phyloP scores from a whole-genome alignment of 2,888 invertebrate genomes.

The Meiosimyza decipiens region DNA sequence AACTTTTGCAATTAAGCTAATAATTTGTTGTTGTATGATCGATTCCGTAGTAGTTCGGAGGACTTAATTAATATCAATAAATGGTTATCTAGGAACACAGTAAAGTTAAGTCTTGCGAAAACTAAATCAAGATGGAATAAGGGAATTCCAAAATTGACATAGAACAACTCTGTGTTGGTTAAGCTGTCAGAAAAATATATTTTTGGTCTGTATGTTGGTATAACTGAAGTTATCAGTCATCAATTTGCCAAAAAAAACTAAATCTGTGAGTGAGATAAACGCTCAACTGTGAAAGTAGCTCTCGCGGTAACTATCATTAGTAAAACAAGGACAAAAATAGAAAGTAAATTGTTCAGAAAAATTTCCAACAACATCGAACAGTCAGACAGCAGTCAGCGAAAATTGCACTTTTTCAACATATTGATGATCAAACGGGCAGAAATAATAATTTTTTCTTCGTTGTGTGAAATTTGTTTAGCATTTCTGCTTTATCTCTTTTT shows the following conservation, averaged over 20 bases:
- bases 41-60: too few relatives aligned
- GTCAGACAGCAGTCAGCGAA: conserved; percentile 5
- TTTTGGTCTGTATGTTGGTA: conserved; percentile 11
- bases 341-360: conserved; percentile 8
- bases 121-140: too few relatives aligned
- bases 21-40: too few relatives aligned
- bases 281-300: neutral
- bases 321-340: neutral
- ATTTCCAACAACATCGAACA: conserved; percentile 7
- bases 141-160: too few relatives aligned
- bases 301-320: neutral
- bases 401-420: conserved; percentile 11
- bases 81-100: too few relatives aligned
- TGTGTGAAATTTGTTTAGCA: conserved; percentile 39
- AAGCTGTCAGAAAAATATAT: neutral
- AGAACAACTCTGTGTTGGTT: too few relatives aligned
- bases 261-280: neutral
- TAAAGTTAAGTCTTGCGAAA: too few relatives aligned
- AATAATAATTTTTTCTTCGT: conserved; percentile 43
- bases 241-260: conserved; percentile 9
- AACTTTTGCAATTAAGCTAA: too few relatives aligned
- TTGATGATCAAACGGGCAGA: conserved; percentile 42
- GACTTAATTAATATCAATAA: too few relatives aligned
- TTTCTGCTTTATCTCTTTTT: conserved; percentile 15
- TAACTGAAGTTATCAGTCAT: conserved; percentile 15